Conservation (phyloP, 2,888 invertebrate genomes). For the Scelioninae gen. 1 region DNA sequence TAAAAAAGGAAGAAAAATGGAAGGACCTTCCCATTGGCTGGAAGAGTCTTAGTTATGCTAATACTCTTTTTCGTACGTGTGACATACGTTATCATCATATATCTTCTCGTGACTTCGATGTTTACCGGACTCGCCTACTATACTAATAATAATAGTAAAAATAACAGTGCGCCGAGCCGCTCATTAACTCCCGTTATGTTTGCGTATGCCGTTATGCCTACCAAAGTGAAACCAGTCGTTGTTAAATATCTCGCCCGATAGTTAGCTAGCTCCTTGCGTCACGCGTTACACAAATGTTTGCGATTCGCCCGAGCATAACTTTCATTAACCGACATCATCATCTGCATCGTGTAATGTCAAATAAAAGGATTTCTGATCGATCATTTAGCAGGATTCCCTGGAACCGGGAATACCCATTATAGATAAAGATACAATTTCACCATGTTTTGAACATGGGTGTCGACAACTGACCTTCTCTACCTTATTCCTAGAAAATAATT, state of each 20-base stretch:
- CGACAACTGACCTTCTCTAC: conserved; percentile 32
- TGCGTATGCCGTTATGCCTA: conserved; percentile 84
- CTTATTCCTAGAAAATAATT: neutral
- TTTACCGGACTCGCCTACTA: conserved; percentile 37
- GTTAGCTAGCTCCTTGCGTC: conserved; percentile 68
- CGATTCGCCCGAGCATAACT: conserved; percentile 70
- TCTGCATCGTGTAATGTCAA: conserved; percentile 43
- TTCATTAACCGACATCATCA: conserved; percentile 71
- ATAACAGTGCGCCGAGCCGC: conserved; percentile 69
- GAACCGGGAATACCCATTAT: no score
- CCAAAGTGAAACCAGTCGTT: conserved; percentile 80
- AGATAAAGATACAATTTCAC: no score
- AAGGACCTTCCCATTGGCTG: neutral
- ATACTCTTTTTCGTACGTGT: conserved; percentile 57
- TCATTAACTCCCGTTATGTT: conserved; percentile 84
- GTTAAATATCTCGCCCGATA: conserved; percentile 68
- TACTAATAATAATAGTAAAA: conserved; percentile 58
- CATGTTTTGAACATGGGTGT: conserved; percentile 8
- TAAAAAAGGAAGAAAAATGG: conserved; percentile 1
- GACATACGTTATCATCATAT: neutral
- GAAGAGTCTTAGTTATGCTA: conserved; percentile 19
- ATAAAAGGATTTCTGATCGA: no score
- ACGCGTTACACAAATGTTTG: conserved; percentile 68
- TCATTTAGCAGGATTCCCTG: no score
- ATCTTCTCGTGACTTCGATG: conserved; percentile 28